Percentiles rank a stretch among this genome's conserved stretches.
These are phyloP conservation scores for Noctua comes DNA, from an alignment of 2,888 invertebrate genomes.

Conservation along the genomic window DNA sequence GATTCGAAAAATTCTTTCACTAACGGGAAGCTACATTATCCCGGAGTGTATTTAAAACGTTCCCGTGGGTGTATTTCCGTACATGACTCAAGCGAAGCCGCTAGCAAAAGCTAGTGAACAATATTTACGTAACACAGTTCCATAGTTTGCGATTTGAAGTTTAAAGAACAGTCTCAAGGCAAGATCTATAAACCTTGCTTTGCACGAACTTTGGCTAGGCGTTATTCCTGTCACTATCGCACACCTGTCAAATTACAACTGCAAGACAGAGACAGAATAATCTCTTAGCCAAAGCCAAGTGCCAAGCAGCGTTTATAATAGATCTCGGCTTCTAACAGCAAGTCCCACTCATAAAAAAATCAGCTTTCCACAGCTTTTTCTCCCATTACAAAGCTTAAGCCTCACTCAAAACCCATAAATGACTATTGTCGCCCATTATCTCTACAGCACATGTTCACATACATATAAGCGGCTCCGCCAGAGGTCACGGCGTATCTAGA, in stretches of 20 bases:
- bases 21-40: no score
- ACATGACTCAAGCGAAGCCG: no score
- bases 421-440: conserved; percentile 38
- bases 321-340: not conserved
- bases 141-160: not conserved
- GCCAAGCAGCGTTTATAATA: not conserved
- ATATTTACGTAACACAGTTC: not conserved
- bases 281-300: not conserved
- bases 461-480: conserved; percentile 35
- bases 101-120: no score
- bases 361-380: not conserved
- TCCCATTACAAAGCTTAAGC: not conserved
- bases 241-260: not conserved
- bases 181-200: not conserved
- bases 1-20: no score
- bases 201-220: not conserved
- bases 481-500: conserved; percentile 67
- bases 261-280: not conserved
- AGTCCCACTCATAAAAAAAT: not conserved
- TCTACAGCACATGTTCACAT: conserved; percentile 47
- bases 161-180: not conserved
- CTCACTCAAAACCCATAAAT: conserved; percentile 33
- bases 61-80: no score
- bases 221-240: not conserved
- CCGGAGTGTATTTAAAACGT: no score